phyloP scores from a whole-genome alignment of 1,140 invertebrate genomes.

The Aphaenogaster ashmeadi region DNA sequence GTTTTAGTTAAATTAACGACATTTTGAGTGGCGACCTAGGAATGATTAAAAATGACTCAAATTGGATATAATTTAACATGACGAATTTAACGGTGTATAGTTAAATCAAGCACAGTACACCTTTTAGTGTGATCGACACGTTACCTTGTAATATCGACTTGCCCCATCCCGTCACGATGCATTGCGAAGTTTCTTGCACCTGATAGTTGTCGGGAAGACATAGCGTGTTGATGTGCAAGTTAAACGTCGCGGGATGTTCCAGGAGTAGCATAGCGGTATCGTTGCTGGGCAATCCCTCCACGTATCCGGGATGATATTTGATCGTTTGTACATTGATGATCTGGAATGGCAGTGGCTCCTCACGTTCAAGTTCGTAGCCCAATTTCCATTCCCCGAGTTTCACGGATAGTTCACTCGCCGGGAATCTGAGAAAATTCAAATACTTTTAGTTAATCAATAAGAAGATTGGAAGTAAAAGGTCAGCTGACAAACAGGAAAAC shows the following conservation, averaged over 20 bases:
- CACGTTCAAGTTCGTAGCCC: conserved; percentile 89
- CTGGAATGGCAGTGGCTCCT: conserved; percentile 93
- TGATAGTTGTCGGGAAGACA: conserved; percentile 88
- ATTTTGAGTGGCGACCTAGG: too few species aligned
- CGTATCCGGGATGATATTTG: conserved; percentile 91
- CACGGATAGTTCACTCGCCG: conserved; percentile 90
- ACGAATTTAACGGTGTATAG: too few species aligned
- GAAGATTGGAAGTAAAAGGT: neutral
- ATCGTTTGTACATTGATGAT: conserved; percentile 91
- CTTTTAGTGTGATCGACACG: neutral
- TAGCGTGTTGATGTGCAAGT: conserved; percentile 92
- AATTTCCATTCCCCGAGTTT: conserved; percentile 95
- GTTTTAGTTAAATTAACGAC: too few species aligned
- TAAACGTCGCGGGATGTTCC: conserved; percentile 88
- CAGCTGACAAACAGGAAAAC: neutral
- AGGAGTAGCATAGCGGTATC: conserved; percentile 92
- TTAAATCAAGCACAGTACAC: neutral
- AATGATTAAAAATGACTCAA: too few species aligned
- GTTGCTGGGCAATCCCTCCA: conserved; percentile 88
- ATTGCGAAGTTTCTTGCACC: conserved; percentile 85
- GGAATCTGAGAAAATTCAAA: conserved; percentile 83
- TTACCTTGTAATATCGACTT: conserved; percentile 93
- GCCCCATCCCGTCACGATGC: conserved; percentile 94
- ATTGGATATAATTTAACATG: too few species aligned
- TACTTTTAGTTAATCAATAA: neutral